phyloP scores from a whole-genome alignment of 2,888 invertebrate species.

The Opisthograptis luteolata region DNA sequence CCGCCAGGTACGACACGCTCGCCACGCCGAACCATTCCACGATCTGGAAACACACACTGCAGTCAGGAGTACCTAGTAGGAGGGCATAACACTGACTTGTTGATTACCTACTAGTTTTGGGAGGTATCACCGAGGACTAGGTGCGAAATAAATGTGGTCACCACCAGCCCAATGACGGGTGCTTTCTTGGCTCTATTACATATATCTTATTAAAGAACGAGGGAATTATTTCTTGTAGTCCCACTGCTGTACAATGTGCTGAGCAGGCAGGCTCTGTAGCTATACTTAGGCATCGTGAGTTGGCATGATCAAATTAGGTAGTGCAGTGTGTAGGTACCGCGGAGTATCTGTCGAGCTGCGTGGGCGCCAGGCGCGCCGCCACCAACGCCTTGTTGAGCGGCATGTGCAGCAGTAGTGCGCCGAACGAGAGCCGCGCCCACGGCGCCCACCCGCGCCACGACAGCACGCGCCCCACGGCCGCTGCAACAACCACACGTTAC shows the following conservation, averaged over 20 bases:
- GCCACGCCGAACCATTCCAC: constrained; percentile 74
- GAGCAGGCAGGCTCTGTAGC: no score
- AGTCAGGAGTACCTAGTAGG: no score
- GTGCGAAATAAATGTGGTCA: no score
- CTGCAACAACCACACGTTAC: constrained; percentile 41
- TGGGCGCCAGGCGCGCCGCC: constrained; percentile 55
- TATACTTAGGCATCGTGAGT: background rate
- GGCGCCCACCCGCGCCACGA: constrained; percentile 62
- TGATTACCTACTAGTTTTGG: no score
- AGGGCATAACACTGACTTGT: no score
- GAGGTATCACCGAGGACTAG: no score
- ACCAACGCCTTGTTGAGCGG: constrained; percentile 72
- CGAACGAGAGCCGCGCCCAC: constrained; percentile 74
- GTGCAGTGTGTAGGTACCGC: constrained; percentile 57
- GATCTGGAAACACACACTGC: constrained; percentile 45
- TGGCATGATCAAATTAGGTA: no score
- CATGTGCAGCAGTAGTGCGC: constrained; percentile 75
- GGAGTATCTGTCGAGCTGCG: constrained; percentile 57
- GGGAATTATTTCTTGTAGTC: no score
- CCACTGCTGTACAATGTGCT: no score
- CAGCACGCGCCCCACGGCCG: constrained; percentile 55
- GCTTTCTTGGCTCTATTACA: no score
- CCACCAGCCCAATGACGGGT: no score
- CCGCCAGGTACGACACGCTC: constrained; percentile 63
- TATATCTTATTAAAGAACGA: no score